These are phyloP conservation scores for Rotaria socialis DNA, from an alignment of 2,888 invertebrate species.

Conservation along the genomic window DNA sequence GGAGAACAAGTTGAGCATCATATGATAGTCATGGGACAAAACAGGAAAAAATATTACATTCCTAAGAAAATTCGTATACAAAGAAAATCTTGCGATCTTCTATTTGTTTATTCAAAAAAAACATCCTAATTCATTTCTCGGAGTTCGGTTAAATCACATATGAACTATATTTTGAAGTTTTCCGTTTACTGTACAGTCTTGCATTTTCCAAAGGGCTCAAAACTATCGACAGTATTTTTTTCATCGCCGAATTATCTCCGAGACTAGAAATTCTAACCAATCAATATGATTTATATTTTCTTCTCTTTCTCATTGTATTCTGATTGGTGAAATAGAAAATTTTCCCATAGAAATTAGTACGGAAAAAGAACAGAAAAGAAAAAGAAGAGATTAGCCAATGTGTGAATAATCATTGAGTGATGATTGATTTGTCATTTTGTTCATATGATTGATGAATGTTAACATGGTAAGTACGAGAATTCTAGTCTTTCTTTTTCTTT, in stretches of 20 bases:
- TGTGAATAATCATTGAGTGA: not conserved
- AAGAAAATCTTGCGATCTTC: no score
- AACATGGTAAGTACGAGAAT: not conserved
- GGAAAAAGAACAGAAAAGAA: not conserved
- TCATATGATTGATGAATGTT: constrained; percentile 6
- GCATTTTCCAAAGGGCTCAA: no score
- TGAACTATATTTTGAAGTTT: no score
- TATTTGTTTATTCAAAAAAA: no score
- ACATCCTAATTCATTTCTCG: no score
- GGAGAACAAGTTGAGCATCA: not conserved
- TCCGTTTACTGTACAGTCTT: no score
- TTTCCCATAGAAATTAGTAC: not conserved
- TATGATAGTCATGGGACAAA: not conserved
- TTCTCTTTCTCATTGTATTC: not conserved
- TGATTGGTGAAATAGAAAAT: not conserved
- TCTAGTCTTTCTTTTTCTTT: not conserved
- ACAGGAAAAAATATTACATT: no score
- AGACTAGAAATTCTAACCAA: not conserved
- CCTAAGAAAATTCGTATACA: no score
- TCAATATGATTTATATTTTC: not conserved
- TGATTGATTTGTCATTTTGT: constrained; percentile 5
- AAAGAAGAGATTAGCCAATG: not conserved
- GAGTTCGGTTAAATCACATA: no score
- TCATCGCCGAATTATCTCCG: not conserved
- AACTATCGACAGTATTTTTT: no score